Base-by-base conservation (phyloP, 2,113 vertebrate genomes). In the Hepsetus odoe region DNA sequence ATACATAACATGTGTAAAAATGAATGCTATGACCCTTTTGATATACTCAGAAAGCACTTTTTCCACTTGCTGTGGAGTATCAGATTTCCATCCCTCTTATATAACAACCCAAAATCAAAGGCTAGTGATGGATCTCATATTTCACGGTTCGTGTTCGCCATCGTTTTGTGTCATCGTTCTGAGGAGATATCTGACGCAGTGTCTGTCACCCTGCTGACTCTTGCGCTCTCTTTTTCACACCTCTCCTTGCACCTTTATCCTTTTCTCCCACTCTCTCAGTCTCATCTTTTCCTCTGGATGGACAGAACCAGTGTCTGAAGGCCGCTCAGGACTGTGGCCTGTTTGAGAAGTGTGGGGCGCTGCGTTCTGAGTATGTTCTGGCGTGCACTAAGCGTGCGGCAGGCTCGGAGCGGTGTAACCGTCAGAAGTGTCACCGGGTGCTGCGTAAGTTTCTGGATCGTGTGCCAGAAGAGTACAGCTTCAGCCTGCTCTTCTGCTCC, bases 391-490 rank as follows among this genome's bases (percentile, higher is more conserved):
- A 90, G 35, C 84, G 86, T 1, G 82, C 75, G 2, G 76, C 89
- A 0, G 83, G 83, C 0, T 88, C 87, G 11, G 89, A 86, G 53
- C 77, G 46, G 7, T 99, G 98, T 84, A 95, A 95, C 87, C 94
- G 93, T 24, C 92, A 90, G 59, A 93, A 90, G 80, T 99, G 98
- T 83, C 95, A 94, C 79, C 84, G 85, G 61, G 91, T 93, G 2
- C 91, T 99, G 58, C 91, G 95, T 0, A 84, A 92, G 67, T 98
- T 99, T 89, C 95, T 99, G 51, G 95, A 96, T 85, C 94, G 93
- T 40, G 94, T 98, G 0, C 91, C 94, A 0, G 92, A 94, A 85
- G 91, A 95, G 61, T 96, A 95, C 80, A 95, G 94, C 69, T 94
- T 95, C 77, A 94, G 92, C 0, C 88, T 98, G 51, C 93, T 99